Conservation (phyloP, 2,797 vertebrate species). For the Anguilla anguilla region DNA sequence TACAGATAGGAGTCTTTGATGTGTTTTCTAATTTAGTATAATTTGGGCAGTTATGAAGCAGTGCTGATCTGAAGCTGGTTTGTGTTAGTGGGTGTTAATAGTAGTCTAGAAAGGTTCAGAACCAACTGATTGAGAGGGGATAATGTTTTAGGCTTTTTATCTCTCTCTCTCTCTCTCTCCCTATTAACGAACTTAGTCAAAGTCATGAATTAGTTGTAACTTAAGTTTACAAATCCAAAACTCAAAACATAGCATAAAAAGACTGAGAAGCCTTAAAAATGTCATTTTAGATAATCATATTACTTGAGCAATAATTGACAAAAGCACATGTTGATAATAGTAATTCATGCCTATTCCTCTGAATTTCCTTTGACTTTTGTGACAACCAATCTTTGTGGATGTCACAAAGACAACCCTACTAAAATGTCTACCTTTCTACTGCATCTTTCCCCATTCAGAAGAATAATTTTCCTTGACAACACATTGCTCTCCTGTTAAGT, state of each 20-base stretch:
- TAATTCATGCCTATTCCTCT: not conserved
- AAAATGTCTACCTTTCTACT: not conserved
- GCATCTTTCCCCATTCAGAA: not conserved
- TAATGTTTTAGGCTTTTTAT: no score
- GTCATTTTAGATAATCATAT: slow-evolving; percentile 6
- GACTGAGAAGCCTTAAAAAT: slow-evolving; percentile 2
- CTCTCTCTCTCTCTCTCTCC: no score
- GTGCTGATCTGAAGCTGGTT: no score
- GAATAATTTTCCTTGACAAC: not conserved
- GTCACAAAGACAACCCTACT: not conserved
- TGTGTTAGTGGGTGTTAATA: no score
- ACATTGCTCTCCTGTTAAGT: not conserved
- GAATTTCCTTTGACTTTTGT: not conserved
- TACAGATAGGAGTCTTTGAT: no score
- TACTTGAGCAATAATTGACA: not conserved
- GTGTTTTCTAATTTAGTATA: no score
- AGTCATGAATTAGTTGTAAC: slow-evolving; percentile 7
- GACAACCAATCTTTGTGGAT: not conserved
- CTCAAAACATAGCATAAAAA: not conserved
- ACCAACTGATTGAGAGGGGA: no score
- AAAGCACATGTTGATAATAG: not conserved
- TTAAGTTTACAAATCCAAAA: slow-evolving; percentile 26
- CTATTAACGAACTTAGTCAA: no score
- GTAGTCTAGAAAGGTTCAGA: no score
- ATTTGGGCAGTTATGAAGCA: no score